These are phyloP conservation scores for Crypturellus tataupa DNA, from an alignment of 2,797 vertebrate genomes.

Conservation along the genomic window DNA sequence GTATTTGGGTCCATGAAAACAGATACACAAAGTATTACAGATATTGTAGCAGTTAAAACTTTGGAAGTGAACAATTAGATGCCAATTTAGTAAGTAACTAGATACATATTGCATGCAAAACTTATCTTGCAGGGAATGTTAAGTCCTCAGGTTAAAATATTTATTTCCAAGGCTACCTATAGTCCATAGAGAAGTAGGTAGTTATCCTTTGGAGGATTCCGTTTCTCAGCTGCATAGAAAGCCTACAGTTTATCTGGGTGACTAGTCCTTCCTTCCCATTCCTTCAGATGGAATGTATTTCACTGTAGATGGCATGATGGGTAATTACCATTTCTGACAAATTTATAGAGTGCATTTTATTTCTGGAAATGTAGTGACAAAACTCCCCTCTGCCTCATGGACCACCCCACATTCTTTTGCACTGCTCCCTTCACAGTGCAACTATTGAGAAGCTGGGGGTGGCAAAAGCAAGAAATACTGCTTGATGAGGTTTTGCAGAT, in stretches of 20 bases:
- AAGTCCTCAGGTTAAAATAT: background rate
- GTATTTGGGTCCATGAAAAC: background rate
- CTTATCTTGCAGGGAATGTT: background rate
- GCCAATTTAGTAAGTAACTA: background rate
- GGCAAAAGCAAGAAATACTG: background rate
- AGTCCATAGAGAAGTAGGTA: background rate
- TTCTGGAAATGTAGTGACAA: background rate
- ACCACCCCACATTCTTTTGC: background rate
- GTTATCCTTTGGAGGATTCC: background rate
- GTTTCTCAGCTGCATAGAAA: background rate
- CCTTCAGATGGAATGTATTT: background rate
- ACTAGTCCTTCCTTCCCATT: background rate
- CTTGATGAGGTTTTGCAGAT: background rate
- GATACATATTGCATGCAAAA: background rate
- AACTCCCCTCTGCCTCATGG: background rate
- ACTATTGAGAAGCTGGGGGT: background rate
- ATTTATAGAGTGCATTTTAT: background rate
- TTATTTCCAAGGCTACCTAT: background rate
- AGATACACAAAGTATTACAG: background rate
- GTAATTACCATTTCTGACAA: background rate
- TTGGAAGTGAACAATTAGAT: background rate
- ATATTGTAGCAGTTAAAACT: background rate
- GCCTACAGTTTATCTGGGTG: background rate
- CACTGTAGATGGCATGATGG: background rate
- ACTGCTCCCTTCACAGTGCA: background rate